Conservation (phyloP, 2,797 vertebrate genomes). For the Channallabes apus region DNA sequence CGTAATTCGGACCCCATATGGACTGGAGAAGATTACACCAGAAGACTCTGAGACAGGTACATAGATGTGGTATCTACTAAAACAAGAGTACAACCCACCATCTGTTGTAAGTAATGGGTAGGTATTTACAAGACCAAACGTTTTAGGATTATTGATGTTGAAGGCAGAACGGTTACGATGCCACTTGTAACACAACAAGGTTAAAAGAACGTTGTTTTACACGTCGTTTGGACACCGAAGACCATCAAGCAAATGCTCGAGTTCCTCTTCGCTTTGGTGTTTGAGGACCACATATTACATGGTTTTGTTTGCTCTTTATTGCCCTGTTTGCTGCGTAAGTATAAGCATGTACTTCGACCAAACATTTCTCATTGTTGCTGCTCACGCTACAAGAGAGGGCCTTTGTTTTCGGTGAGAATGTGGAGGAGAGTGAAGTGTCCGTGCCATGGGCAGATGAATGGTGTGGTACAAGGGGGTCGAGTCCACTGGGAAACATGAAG, state of each 20-base stretch:
- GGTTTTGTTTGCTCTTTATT: conserved; percentile 16
- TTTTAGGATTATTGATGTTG: conserved; percentile 22
- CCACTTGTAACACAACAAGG: conserved; percentile 8
- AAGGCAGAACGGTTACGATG: conserved; percentile 22
- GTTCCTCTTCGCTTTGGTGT: neutral
- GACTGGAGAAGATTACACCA: conserved; percentile 7
- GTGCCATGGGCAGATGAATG: conserved; percentile 43
- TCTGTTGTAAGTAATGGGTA: conserved; percentile 35
- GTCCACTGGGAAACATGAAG: conserved; percentile 52
- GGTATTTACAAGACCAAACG: conserved; percentile 28
- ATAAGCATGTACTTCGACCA: conserved; percentile 25
- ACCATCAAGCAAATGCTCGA: conserved; percentile 27
- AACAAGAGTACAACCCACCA: conserved; percentile 30
- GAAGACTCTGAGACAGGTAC: conserved; percentile 17
- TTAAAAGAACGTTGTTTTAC: conserved; percentile 16
- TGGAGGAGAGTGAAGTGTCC: conserved; percentile 43
- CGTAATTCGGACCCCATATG: conserved; percentile 12
- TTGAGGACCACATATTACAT: conserved; percentile 32
- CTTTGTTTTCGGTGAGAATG: conserved; percentile 53
- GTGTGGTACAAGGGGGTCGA: neutral
- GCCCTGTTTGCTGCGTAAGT: conserved; percentile 29
- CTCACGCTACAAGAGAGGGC: conserved; percentile 27
- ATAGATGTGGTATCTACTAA: conserved; percentile 26
- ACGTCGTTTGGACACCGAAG: conserved; percentile 8
- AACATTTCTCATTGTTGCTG: conserved; percentile 41